Percentiles rank a stretch among this genome's conserved stretches.
Conservation (phyloP, 2,797 vertebrate species). For the Callimico goeldii region DNA sequence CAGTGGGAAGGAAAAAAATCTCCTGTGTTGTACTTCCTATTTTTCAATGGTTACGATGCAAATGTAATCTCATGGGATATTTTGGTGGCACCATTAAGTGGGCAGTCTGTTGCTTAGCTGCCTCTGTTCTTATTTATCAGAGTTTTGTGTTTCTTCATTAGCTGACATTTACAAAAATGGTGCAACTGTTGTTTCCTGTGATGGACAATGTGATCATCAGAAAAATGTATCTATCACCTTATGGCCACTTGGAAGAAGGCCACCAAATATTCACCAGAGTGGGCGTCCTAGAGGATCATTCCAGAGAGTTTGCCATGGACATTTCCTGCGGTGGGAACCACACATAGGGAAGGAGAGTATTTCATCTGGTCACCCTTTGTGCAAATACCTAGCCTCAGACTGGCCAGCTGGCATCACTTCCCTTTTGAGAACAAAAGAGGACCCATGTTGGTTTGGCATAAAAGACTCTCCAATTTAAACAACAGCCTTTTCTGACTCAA, state of each 20-base stretch:
- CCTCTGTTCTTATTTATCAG: background rate
- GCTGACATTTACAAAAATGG: constrained; percentile 59
- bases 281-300: constrained; percentile 24
- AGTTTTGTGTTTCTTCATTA: constrained; percentile 64
- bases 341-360: constrained; percentile 49
- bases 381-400: constrained; percentile 45
- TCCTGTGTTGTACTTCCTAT: constrained; percentile 35
- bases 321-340: constrained; percentile 54
- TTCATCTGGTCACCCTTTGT: constrained; percentile 50
- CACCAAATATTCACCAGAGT: constrained; percentile 49
- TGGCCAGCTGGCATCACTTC: constrained; percentile 57
- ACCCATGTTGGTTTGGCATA: background rate
- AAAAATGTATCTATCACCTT: constrained; percentile 59
- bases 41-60: constrained; percentile 55
- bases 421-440: constrained; percentile 55
- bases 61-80: background rate
- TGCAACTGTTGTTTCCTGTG: constrained; percentile 52
- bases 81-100: constrained; percentile 29
- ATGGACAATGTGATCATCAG: constrained; percentile 23
- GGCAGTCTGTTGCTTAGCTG: constrained; percentile 2
- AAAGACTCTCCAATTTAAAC: background rate
- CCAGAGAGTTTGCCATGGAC: constrained; percentile 40
- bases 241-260: constrained; percentile 55
- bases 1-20: background rate
- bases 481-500: constrained; percentile 3